Percentiles rank a stretch among this genome's conserved stretches.
Conservation (phyloP, 2,113 vertebrate genomes). For the Hemibates koningsi region DNA sequence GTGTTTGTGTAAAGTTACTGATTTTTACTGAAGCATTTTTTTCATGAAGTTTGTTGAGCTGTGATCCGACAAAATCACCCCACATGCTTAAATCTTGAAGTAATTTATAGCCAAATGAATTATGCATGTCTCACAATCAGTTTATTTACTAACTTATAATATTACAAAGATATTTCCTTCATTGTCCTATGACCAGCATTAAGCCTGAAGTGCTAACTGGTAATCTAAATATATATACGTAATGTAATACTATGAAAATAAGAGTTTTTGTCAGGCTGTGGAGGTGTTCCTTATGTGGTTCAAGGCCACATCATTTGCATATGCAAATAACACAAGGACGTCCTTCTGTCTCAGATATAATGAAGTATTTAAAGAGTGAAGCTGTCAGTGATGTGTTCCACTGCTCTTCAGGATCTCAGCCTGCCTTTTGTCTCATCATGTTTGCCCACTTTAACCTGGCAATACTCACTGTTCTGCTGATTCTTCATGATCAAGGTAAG, state of each 20-base stretch:
- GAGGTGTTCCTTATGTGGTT: background rate
- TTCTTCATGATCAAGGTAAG: constrained; percentile 39
- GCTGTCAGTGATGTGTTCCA: background rate
- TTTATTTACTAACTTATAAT: background rate
- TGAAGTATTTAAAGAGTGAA: background rate
- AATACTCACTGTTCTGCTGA: background rate
- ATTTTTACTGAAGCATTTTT: background rate
- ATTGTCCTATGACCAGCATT: background rate
- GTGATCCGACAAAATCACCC: background rate
- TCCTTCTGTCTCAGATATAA: background rate
- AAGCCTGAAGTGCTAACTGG: background rate
- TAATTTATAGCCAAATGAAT: background rate
- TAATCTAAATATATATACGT: accelerated
- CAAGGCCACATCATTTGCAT: background rate
- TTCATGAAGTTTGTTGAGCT: background rate
- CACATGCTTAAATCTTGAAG: background rate
- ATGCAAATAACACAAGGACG: background rate
- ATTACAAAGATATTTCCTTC: background rate
- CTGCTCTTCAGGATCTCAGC: background rate
- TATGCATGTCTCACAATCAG: background rate
- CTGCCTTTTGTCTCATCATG: constrained; percentile 23
- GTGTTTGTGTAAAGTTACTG: background rate
- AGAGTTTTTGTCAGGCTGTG: accelerated
- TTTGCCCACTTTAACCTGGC: background rate
- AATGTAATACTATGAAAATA: background rate